Evolutionary conservation across 2,113 vertebrate species (phyloP).

Genomic region (Pantherophis guttatus): DNA sequence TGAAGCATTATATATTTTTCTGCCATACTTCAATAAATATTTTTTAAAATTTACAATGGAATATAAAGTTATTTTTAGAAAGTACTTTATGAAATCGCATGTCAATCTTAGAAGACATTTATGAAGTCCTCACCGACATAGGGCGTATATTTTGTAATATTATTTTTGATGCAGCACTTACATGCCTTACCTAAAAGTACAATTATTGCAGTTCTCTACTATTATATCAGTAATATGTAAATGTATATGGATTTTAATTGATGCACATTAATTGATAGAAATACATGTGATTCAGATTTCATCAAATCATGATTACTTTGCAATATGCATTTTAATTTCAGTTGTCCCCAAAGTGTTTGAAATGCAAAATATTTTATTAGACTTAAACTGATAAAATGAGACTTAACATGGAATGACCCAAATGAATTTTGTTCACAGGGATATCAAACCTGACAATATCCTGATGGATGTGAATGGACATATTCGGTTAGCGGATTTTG

Average conservation of each 20-base stretch:
- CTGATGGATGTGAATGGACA: constrained; percentile 98
- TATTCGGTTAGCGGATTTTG: constrained; percentile 97
- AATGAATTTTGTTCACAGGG: constrained; percentile 73
- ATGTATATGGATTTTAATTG: neutral
- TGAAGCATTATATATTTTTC: neutral
- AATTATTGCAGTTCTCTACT: neutral
- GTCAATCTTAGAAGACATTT: neutral
- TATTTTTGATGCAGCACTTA: neutral
- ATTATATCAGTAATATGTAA: neutral
- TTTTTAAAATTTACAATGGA: neutral
- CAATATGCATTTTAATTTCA: neutral
- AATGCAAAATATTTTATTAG: neutral
- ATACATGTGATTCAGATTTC: neutral
- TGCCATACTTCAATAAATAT: neutral
- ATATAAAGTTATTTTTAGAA: neutral
- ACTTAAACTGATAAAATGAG: neutral
- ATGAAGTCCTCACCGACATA: neutral
- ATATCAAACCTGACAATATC: constrained; percentile 98
- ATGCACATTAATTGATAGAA: neutral
- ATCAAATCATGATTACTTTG: neutral
- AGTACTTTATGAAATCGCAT: neutral
- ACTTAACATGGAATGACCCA: neutral
- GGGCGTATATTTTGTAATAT: neutral
- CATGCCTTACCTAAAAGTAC: neutral
- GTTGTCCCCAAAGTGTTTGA: neutral